A percentile compares a stretch with the other conserved stretches of the same genome.
Evolutionary conservation across 2,888 invertebrate species (phyloP).

Genomic region (Patella pellucida): DNA sequence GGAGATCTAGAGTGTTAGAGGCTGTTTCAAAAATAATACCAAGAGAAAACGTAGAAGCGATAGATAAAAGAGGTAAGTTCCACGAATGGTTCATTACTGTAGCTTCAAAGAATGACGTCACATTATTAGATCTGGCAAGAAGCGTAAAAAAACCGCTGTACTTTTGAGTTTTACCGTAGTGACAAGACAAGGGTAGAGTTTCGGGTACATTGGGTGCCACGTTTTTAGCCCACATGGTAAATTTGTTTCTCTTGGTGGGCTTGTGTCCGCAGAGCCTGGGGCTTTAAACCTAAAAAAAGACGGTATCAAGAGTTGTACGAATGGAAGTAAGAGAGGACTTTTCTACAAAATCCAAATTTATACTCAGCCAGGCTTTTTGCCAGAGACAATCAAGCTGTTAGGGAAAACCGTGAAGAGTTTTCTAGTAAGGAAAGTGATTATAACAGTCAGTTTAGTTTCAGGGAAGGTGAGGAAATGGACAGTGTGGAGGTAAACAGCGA

Average conservation of each 20-base stretch:
- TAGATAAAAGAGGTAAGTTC: not conserved
- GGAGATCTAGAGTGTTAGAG: too few relatives aligned
- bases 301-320: not conserved
- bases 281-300: not conserved
- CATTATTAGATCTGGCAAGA: not conserved
- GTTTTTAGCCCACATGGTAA: not conserved
- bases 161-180: not conserved
- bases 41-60: not conserved
- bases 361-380: too few relatives aligned
- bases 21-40: not conserved
- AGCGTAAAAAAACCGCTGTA: not conserved
- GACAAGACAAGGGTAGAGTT: not conserved
- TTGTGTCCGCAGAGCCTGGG: not conserved
- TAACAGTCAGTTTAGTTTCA: too few relatives aligned
- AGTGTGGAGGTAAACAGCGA: too few relatives aligned
- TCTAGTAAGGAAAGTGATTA: too few relatives aligned
- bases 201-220: not conserved
- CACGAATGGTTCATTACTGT: not conserved
- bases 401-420: too few relatives aligned
- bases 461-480: too few relatives aligned
- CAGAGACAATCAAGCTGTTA: too few relatives aligned
- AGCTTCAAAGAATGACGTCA: not conserved
- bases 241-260: not conserved
- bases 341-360: too few relatives aligned
- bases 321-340: not conserved